Percentiles rank a stretch among this genome's conserved stretches.
phyloP scores from a whole-genome alignment of 1,140 invertebrate species.

The Drosophila varians region DNA sequence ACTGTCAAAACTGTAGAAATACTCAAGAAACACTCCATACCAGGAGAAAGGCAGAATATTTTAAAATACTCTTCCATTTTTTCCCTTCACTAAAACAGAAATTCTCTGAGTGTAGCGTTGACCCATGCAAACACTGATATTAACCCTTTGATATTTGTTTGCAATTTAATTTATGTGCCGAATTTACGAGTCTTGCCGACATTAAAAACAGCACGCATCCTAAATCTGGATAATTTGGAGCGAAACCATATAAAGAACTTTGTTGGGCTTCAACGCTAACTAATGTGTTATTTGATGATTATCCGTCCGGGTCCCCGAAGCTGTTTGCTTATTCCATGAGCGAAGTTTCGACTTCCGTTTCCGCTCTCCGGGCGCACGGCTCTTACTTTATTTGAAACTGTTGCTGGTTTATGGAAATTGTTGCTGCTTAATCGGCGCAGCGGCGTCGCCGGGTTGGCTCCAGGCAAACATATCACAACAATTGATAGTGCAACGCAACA shows the following conservation, averaged over 20 bases:
- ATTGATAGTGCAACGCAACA: slow-evolving; percentile 70
- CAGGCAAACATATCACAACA: slow-evolving; percentile 42
- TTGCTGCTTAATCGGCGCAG: slow-evolving; percentile 40
- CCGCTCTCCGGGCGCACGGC: slow-evolving; percentile 25
- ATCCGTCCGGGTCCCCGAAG: slow-evolving; percentile 11
- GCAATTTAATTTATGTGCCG: slow-evolving; percentile 73
- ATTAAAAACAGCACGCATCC: slow-evolving; percentile 67
- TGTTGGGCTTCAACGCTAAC: slow-evolving; percentile 46
- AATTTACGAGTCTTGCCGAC: slow-evolving; percentile 66
- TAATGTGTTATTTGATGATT: slow-evolving; percentile 71
- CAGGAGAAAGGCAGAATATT: not conserved
- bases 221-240: slow-evolving; percentile 59
- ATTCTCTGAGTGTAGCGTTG: slow-evolving; percentile 2
- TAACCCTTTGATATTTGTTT: slow-evolving; percentile 70
- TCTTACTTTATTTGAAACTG: slow-evolving; percentile 52
- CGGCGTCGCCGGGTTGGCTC: not conserved
- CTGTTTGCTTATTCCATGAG: slow-evolving; percentile 46
- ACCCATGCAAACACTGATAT: slow-evolving; percentile 48
- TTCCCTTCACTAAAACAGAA: not conserved
- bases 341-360: slow-evolving; percentile 40
- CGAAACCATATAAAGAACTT: slow-evolving; percentile 47
- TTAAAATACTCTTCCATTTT: not conserved
- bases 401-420: slow-evolving; percentile 41
- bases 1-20: not conserved
- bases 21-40: not conserved